Percentiles rank a stretch among this genome's conserved stretches.
phyloP scores from a whole-genome alignment of 1,140 invertebrate species.

The Dysdera silvatica region DNA sequence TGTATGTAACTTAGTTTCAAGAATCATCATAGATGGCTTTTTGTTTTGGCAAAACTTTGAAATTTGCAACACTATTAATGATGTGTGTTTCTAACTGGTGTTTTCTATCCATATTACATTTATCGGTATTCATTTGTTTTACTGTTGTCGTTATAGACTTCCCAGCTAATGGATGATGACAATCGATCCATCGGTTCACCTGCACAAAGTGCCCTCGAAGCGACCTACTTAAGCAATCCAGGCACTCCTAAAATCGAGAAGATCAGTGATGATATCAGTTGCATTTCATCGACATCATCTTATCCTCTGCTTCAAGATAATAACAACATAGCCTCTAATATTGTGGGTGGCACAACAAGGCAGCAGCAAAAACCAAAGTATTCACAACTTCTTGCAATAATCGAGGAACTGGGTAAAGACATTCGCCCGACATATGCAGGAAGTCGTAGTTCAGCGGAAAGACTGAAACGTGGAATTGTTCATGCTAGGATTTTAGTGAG shows the following conservation, averaged over 20 bases:
- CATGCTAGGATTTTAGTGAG: constrained; percentile 88
- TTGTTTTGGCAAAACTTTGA: too few relatives aligned
- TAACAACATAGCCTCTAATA: too few relatives aligned
- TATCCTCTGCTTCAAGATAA: not conserved
- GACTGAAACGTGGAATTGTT: constrained; percentile 87
- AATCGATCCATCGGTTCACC: constrained; percentile 23
- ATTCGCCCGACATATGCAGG: constrained; percentile 95
- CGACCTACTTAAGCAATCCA: constrained; percentile 15
- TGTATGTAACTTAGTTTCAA: too few relatives aligned
- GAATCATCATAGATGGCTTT: too few relatives aligned
- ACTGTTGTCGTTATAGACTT: too few relatives aligned
- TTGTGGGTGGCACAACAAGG: constrained; percentile 32
- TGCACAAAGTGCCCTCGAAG: constrained; percentile 17
- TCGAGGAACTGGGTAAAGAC: constrained; percentile 95
- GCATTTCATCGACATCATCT: constrained; percentile 13
- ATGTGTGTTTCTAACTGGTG: too few relatives aligned
- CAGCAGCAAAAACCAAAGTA: constrained; percentile 63
- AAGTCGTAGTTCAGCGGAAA: constrained; percentile 83
- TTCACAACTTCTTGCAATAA: constrained; percentile 80
- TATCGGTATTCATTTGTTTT: too few relatives aligned
- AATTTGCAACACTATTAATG: too few relatives aligned
- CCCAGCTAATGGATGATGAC: constrained; percentile 24
- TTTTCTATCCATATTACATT: too few relatives aligned
- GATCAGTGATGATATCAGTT: constrained; percentile 18
- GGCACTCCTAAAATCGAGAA: constrained; percentile 23